phyloP scores from a whole-genome alignment of 2,888 invertebrate species.

The Sphaerophoria taeniata region DNA sequence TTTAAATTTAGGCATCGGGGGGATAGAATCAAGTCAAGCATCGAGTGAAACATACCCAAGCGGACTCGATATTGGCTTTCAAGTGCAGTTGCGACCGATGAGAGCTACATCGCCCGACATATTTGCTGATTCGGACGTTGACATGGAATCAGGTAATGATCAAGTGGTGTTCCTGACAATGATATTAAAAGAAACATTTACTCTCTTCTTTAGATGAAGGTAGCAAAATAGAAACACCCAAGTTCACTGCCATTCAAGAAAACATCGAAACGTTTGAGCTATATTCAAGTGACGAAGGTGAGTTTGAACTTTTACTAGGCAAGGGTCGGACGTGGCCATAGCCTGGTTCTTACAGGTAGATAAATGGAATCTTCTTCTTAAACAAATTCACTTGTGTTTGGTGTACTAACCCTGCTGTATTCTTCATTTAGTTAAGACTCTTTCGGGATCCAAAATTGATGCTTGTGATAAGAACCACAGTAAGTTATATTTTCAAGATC shows the following conservation, averaged over 20 bases:
- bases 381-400: no score
- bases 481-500: conserved; percentile 2
- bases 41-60: neutral
- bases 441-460: conserved; percentile 47
- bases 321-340: no score
- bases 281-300: conserved; percentile 81
- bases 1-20: neutral
- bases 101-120: conserved; percentile 80
- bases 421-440: conserved; percentile 79
- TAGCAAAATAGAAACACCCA: conserved; percentile 7
- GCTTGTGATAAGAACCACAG: conserved; percentile 9
- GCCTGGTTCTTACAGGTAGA: no score
- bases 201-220: conserved; percentile 12
- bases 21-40: neutral
- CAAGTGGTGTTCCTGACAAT: neutral
- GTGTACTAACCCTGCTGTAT: neutral
- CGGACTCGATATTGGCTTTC: neutral
- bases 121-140: conserved; percentile 80
- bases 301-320: neutral
- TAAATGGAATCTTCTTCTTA: no score
- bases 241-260: conserved; percentile 13
- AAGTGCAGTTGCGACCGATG: neutral
- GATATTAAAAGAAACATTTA: neutral
- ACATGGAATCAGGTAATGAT: conserved; percentile 69
- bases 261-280: conserved; percentile 77